A percentile compares a stretch with the other conserved stretches of the same genome.
These are phyloP conservation scores for Melitaea cinxia DNA, from an alignment of 1,140 invertebrate species.

Conservation along the genomic window DNA sequence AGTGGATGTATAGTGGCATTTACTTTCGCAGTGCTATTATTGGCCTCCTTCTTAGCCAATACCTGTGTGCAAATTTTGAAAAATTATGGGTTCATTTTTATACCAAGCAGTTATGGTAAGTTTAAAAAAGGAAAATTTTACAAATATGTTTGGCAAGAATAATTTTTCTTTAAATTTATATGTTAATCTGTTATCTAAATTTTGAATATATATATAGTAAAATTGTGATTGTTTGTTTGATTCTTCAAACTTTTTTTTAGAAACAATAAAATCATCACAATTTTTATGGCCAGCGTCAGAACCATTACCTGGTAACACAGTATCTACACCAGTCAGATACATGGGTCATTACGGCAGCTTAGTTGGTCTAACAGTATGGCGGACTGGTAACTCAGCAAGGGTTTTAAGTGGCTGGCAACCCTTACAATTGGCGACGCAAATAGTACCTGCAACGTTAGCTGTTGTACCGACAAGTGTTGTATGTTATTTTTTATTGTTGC, in stretches of 20 bases:
- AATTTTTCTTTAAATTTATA: neutral
- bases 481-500: conserved; percentile 30
- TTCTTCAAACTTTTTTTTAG: conserved; percentile 78
- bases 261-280: conserved; percentile 87
- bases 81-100: conserved; percentile 87
- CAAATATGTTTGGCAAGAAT: too few relatives aligned
- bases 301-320: conserved; percentile 69
- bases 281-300: conserved; percentile 83
- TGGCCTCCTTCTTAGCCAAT: conserved; percentile 90
- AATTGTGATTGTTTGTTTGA: neutral
- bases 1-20: conserved; percentile 89
- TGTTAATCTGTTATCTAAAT: too few relatives aligned
- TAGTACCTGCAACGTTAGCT: conserved; percentile 91
- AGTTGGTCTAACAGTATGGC: conserved; percentile 86
- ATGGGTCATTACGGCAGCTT: conserved; percentile 87
- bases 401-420: conserved; percentile 89
- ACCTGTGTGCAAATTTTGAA: conserved; percentile 89
- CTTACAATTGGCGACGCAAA: conserved; percentile 90
- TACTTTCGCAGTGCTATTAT: conserved; percentile 88
- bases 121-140: conserved; percentile 11
- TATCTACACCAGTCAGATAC: conserved; percentile 83
- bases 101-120: conserved; percentile 93
- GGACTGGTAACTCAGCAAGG: conserved; percentile 80
- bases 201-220: too few relatives aligned
- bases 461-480: conserved; percentile 74